A percentile compares a stretch with the other conserved stretches of the same genome.
Conservation (phyloP, 2,888 invertebrate species). For the Trissolcus brochymenae region DNA sequence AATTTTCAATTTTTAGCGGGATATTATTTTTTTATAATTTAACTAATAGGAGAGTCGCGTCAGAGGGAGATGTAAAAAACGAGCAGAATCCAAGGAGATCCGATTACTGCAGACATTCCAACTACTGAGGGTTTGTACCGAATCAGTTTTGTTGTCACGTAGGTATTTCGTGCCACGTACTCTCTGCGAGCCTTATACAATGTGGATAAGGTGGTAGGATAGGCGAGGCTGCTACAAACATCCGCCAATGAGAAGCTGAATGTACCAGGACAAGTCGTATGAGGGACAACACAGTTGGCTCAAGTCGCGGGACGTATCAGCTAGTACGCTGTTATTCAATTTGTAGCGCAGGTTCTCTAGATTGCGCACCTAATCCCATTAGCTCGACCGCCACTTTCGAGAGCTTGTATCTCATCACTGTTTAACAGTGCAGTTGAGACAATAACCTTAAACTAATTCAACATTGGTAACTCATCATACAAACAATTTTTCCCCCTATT, state of each 20-base stretch:
- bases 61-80: slow-evolving; percentile 29
- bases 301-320: slow-evolving; percentile 68
- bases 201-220: slow-evolving; percentile 48
- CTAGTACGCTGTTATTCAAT: slow-evolving; percentile 69
- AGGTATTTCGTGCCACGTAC: slow-evolving; percentile 62
- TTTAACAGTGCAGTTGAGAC: slow-evolving; percentile 45
- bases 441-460: slow-evolving; percentile 37
- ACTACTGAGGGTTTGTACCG: slow-evolving; percentile 55
- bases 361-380: slow-evolving; percentile 72
- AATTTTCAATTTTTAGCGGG: too few species aligned
- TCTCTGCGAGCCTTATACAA: slow-evolving; percentile 48
- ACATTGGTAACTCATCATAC: slow-evolving; percentile 31
- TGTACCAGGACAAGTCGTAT: slow-evolving; percentile 37
- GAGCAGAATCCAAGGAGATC: slow-evolving; percentile 60
- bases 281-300: slow-evolving; percentile 57
- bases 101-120: slow-evolving; percentile 59
- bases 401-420: slow-evolving; percentile 29
- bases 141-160: slow-evolving; percentile 67
- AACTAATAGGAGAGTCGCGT: slow-evolving; percentile 27
- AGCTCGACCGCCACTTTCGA: slow-evolving; percentile 55
- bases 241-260: slow-evolving; percentile 47
- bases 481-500: too few species aligned
- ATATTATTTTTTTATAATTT: too few species aligned
- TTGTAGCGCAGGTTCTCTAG: slow-evolving; percentile 70
- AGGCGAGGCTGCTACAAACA: slow-evolving; percentile 32